Base-by-base conservation (phyloP, 92 coral and sea anemone genomes). In the Parazoanthus darwini region DNA sequence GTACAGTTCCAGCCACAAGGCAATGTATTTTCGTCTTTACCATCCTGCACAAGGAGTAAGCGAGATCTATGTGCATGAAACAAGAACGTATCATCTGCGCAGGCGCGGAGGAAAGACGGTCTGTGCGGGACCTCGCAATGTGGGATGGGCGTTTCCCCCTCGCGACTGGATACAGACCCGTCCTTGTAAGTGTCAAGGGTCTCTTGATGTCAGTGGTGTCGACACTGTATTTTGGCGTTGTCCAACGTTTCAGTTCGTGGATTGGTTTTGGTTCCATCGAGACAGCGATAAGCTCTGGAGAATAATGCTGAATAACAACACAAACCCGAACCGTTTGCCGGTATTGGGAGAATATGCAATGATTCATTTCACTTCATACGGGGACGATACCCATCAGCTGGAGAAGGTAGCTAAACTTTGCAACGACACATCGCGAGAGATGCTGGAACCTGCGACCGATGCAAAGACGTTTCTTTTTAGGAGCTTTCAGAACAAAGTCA, bases 111-210 rank as follows among this genome's bases (percentile, higher is more conserved):
- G 74, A 68, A 23, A 23, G 33, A 68, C 74, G 29, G 74, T 68
- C 33, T 68, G 74, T 23, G 13, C 3, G 35, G 74, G 74, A 35
- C 74, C 74, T 26, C 18, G n/a, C 33, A 10, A 68, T 26, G 11
- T 68, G 26, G 74, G 74, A 9, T 68, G 74, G 74, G 33, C 35
- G 26, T 68, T 68, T n/a, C 74, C 33, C 35, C 5, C 36, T 5
- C 74, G 35, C 3, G 33, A 68, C 74, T 68, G 74, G 74, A 15
- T 68, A n/a, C 74, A 68, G 74, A 68, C 8, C 3, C 36, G 74
- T n/a, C 74, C 33, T 6, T n/a, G 74, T n/a, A 68, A 68, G 74
- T 68, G 74, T 11, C 74, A 68, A 68, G 74, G 74, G 33, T 68
- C 35, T 4, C 74, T 23, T 68, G 74, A 23, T 68, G 74, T 68